Evolutionary conservation across 2,797 vertebrate genomes (phyloP), one percentile per base, ranked within the genome.

Genomic region (Delichon dasypus): DNA sequence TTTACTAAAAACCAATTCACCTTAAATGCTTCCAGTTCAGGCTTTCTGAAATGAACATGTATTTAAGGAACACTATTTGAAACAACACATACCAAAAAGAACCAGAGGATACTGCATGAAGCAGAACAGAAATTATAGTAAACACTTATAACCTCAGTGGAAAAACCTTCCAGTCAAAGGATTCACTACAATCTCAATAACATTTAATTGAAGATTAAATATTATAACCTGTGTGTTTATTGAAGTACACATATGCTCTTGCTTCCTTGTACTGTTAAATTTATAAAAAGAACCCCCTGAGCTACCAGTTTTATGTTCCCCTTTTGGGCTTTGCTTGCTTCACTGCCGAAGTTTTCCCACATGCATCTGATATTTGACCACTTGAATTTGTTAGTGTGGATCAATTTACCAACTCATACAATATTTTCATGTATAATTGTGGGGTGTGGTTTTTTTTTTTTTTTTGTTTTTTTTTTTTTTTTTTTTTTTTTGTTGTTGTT

Each of bases 221-320:
- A 60, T 36, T 78, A 19, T 32, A 50, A 74, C 22, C 7, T 64
- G 5, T 7, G 18, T 67, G 9, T 70, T 71, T 58, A 67, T 51
- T 1, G 14, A 74, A 19, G 38, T 87, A 13, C 5, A 54, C 7
- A 17, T 47, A n/a, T 36, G 26, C 9, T 36, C 50, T 78, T 73
- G 18, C 29, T 86, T 54, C 44, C 71, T 29, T 16, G 3, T 27
- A 29, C 14, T 25, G 21, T 47, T 64, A 29, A 58, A 67, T 67
- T 70, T 0, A 0, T 42, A 51, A 62, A 32, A 58, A 38, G 5
- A 61, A 26, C 7, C 2, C 17, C 54, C 45, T 27, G 27, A 64
- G 11, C 38, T 84, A 50, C 7, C 21, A 34, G 16, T 62, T 76
- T 44, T 36, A n/a, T 61, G 5, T 27, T 61, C 6, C 13, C 4